Base-by-base conservation (phyloP, 2,888 invertebrate species). In the Acanthococcus lagerstroemiae region DNA sequence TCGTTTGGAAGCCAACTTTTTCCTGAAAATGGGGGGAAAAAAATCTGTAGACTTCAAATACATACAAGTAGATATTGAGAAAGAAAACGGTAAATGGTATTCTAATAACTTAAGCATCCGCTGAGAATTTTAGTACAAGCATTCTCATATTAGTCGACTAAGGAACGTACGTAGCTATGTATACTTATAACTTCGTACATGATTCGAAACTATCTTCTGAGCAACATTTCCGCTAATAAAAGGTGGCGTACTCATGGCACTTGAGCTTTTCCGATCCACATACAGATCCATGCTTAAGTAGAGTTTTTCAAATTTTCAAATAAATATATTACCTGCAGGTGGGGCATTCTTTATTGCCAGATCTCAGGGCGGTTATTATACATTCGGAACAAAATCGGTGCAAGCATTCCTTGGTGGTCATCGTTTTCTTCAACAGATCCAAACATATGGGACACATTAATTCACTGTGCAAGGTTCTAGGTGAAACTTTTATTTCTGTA, bases 401-500 rank as follows among this genome's bases (percentile, higher is more conserved):
- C 68, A 99, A 82, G 79, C 99, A 99, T 80, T 99, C 97, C 76
- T 99, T 99, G 7, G 99, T 99, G 17, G 97, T 97, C 97, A 97
- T 97, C 0, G 99, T 99, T 76, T 93, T 94, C 77, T 96, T 97
- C 72, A 97, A 81, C 92, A 96, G 93, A 77, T 99, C 97, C 75
- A 99, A 80, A 77, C 97, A 99, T 76, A 99, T 99, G 57, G 97
- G 97, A 76, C 97, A 99, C 93, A 95, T 96, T 65, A 99, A 80
- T 78, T 99, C 97, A 79, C 88, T 92, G 81, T 94, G 90, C 73
- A 99, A 79, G 80, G 90, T 88, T 76, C 99, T 81, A 70, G 97
- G 87, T 73, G 96, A 89, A 71, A 99, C 94, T 65, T 95, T 86
- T 75, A 90, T 90, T 79, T 96, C 96, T 1, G 95, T 95, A 72